Evolutionary conservation across 1,140 invertebrate species (phyloP).

Genomic region (roundworm (Caenorhabditis elegans)): WBcel235 BX284604.4:11852501-11853000

Average conservation of each 20-base stretch:
- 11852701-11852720: constrained; percentile 18
- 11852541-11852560: constrained; percentile 59
- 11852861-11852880: constrained; percentile 59
- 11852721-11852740: neutral
- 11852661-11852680: constrained; percentile 59
- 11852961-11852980: constrained; percentile 58
- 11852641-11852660: constrained; percentile 51
- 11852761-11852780: constrained; percentile 2
- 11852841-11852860: constrained; percentile 62
- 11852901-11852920: constrained; percentile 67
- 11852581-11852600: constrained; percentile 42
- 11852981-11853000: constrained; percentile 63
- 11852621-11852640: constrained; percentile 57
- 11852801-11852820: constrained; percentile 63
- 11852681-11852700: constrained; percentile 58
- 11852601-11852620: constrained; percentile 9
- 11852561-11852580: constrained; percentile 61
- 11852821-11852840: constrained; percentile 57
- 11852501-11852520: constrained; percentile 58
- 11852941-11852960: constrained; percentile 45
- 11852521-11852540: constrained; percentile 61
- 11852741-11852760: neutral
- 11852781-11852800: constrained; percentile 63
- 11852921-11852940: constrained; percentile 60
- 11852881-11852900: constrained; percentile 50